Conservation (phyloP, 2,888 invertebrate genomes). For the Anodontia alba region DNA sequence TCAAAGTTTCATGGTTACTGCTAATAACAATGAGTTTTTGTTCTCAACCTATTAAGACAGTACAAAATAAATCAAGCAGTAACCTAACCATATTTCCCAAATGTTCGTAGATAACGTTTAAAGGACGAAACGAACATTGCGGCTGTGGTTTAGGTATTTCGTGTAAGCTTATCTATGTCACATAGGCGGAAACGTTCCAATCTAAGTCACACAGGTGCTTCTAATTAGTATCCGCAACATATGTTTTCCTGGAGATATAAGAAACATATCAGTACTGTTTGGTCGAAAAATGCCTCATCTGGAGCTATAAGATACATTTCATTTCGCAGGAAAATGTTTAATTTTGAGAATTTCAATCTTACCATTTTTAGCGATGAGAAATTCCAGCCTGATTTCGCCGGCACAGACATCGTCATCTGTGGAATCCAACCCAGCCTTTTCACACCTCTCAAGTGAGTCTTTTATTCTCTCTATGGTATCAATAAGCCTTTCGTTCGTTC, state of each 20-base stretch:
- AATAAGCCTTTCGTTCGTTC: not conserved
- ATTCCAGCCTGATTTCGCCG: constrained; percentile 26
- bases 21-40: too few relatives aligned
- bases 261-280: too few relatives aligned
- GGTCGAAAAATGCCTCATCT: too few relatives aligned
- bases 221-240: too few relatives aligned
- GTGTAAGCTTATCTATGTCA: not conserved
- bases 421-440: constrained; percentile 17
- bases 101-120: too few relatives aligned
- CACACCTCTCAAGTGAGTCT: constrained; percentile 14
- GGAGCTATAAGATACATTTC: not conserved
- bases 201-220: too few relatives aligned
- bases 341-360: not conserved
- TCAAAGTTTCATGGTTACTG: too few relatives aligned
- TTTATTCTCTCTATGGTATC: constrained; percentile 4
- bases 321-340: not conserved
- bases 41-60: too few relatives aligned
- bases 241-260: too few relatives aligned
- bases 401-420: constrained; percentile 34
- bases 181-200: not conserved
- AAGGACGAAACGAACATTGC: too few relatives aligned
- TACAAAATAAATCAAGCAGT: too few relatives aligned
- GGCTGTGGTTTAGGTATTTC: not conserved
- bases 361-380: constrained; percentile 33
- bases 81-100: too few relatives aligned